These are phyloP conservation scores for Tapirus indicus DNA, from an alignment of 2,797 vertebrate species.

Conservation along the genomic window DNA sequence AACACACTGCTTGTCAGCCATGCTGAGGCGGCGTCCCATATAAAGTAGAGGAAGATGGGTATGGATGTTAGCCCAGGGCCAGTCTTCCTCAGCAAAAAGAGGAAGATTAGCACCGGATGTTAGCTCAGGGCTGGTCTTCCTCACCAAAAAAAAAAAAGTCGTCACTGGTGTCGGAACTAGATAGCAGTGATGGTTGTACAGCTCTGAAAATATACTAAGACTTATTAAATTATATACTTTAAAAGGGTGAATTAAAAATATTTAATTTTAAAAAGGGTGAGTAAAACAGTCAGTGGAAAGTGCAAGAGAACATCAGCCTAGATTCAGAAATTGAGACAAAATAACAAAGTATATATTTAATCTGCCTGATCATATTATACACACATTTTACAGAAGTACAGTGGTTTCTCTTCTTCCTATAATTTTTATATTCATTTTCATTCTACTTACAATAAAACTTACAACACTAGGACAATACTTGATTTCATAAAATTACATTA, in stretches of 20 bases:
- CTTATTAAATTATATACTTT: neutral
- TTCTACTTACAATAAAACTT: neutral
- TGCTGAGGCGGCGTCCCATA: too few species aligned
- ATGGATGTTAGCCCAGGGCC: too few species aligned
- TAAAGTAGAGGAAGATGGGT: too few species aligned
- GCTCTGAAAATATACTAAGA: neutral
- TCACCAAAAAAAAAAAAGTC: too few species aligned
- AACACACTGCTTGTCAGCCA: too few species aligned
- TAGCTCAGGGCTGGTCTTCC: too few species aligned
- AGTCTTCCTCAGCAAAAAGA: too few species aligned
- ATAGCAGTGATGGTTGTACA: neutral
- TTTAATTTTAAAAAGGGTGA: neutral
- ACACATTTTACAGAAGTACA: neutral
- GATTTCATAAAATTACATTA: neutral
- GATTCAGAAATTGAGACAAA: neutral
- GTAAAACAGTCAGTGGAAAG: neutral
- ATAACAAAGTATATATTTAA: neutral
- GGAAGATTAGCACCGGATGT: too few species aligned
- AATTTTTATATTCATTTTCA: neutral
- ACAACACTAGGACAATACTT: neutral
- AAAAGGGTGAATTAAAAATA: neutral
- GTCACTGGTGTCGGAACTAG: neutral
- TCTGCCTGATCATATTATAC: neutral
- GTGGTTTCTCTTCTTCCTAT: neutral
- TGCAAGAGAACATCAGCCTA: neutral